Percentiles rank a stretch among this genome's conserved stretches.
These are phyloP conservation scores for Tetragonula clypearis DNA, from an alignment of 1,140 invertebrate genomes.

Conservation along the genomic window DNA sequence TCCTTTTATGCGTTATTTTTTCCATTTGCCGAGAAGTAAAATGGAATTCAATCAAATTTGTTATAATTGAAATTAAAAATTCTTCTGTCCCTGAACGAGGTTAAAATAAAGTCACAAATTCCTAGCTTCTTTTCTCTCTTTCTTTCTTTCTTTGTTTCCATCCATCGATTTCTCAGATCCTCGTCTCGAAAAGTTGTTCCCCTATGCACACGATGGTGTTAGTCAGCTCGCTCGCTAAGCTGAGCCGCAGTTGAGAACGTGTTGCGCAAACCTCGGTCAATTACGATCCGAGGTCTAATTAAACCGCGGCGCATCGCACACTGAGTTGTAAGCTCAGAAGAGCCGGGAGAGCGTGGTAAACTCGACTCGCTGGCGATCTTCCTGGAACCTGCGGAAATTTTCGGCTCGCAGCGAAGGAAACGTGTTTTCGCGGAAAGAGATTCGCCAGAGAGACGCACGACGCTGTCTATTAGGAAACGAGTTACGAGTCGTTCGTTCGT, in stretches of 20 bases:
- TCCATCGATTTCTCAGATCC: background rate
- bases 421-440: too few relatives aligned
- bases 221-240: constrained; percentile 18
- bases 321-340: background rate
- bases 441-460: too few relatives aligned
- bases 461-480: background rate
- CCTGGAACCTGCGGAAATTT: background rate
- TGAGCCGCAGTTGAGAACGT: constrained; percentile 40
- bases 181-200: constrained; percentile 3
- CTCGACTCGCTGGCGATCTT: background rate
- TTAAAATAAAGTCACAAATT: too few relatives aligned
- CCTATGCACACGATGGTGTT: constrained; percentile 43
- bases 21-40: too few relatives aligned
- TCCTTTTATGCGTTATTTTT: too few relatives aligned
- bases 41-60: too few relatives aligned
- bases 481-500: background rate
- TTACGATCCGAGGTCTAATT: constrained; percentile 59
- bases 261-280: constrained; percentile 52
- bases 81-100: too few relatives aligned
- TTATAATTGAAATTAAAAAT: too few relatives aligned
- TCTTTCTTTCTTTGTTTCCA: too few relatives aligned
- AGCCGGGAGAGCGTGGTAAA: background rate
- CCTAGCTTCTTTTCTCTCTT: too few relatives aligned
- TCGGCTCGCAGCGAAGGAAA: too few relatives aligned
- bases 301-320: constrained; percentile 33